Percentiles rank a stretch among this genome's conserved stretches.
Evolutionary conservation across 2,797 vertebrate species (phyloP).

Genomic region (Neopelma chrysocephalum): DNA sequence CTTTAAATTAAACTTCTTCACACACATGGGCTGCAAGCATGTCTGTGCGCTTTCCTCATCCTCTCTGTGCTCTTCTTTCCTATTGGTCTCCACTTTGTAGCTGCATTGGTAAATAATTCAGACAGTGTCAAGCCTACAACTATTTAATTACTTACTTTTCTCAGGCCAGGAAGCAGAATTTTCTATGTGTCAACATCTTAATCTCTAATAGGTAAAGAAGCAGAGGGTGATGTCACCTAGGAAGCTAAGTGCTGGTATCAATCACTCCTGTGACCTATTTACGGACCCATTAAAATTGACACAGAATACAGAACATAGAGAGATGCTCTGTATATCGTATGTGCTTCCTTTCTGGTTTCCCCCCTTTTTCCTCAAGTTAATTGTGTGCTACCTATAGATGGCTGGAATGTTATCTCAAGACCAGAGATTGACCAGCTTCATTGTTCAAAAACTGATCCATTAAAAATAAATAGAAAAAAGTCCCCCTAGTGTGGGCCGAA

Average conservation of each 20-base stretch:
- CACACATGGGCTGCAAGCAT: fast-evolving
- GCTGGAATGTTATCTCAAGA: neutral
- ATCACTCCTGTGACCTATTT: slow-evolving; percentile 18
- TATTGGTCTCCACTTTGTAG: neutral
- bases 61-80: neutral
- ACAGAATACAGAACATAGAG: neutral
- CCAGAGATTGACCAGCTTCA: neutral
- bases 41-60: neutral
- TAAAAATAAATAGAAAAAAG: neutral
- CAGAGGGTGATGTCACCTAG: slow-evolving; percentile 2
- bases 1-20: neutral
- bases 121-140: neutral
- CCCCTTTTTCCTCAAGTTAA: neutral
- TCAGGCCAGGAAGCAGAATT: neutral
- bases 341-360: neutral
- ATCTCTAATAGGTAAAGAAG: neutral
- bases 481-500: neutral
- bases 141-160: slow-evolving; percentile 14
- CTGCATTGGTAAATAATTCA: slow-evolving; percentile 1
- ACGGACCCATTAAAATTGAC: slow-evolving; percentile 37
- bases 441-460: neutral
- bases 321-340: neutral
- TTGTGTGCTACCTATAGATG: slow-evolving; percentile 2
- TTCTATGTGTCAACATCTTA: neutral
- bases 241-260: slow-evolving; percentile 27